Evolutionary conservation across 1,140 invertebrate species (phyloP).

Genomic region (Brachionus asplanchnoidis): DNA sequence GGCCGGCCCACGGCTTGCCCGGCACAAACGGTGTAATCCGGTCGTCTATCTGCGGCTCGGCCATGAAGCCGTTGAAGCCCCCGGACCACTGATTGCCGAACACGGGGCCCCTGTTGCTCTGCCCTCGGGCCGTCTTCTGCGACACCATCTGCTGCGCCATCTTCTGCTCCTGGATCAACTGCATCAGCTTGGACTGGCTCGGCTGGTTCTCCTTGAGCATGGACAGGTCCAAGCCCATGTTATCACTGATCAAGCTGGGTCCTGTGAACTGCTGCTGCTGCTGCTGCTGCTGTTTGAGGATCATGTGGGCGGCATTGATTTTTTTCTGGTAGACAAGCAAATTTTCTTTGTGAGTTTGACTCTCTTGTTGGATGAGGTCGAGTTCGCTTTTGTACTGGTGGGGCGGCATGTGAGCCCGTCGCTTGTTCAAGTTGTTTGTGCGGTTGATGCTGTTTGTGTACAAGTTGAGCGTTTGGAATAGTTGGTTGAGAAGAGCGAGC

Average conservation of each 20-base stretch:
- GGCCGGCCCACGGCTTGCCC: conserved; percentile 21
- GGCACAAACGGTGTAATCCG: conserved; percentile 38
- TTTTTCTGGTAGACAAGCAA: neutral
- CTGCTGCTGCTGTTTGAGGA: conserved; percentile 24
- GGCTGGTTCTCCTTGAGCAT: neutral
- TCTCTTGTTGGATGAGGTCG: conserved; percentile 10
- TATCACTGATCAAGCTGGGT: too few species aligned
- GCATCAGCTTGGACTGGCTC: neutral
- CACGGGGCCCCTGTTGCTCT: too few species aligned
- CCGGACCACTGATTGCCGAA: neutral
- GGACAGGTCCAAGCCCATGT: too few species aligned
- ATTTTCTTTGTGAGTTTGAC: neutral
- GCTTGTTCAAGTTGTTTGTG: neutral
- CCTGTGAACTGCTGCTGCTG: neutral
- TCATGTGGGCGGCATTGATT: conserved; percentile 1
- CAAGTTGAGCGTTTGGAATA: conserved; percentile 28
- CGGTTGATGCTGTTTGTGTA: neutral
- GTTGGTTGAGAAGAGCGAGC: neutral
- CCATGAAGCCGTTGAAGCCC: neutral
- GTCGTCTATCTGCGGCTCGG: neutral
- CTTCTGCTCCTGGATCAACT: neutral
- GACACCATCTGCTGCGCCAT: neutral
- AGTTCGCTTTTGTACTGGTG: neutral
- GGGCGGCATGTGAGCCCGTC: neutral
- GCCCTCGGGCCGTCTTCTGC: neutral